A percentile compares a stretch with the other conserved stretches of the same genome.
phyloP scores from a whole-genome alignment of 2,113 vertebrate genomes.

The Alligator sinensis region DNA sequence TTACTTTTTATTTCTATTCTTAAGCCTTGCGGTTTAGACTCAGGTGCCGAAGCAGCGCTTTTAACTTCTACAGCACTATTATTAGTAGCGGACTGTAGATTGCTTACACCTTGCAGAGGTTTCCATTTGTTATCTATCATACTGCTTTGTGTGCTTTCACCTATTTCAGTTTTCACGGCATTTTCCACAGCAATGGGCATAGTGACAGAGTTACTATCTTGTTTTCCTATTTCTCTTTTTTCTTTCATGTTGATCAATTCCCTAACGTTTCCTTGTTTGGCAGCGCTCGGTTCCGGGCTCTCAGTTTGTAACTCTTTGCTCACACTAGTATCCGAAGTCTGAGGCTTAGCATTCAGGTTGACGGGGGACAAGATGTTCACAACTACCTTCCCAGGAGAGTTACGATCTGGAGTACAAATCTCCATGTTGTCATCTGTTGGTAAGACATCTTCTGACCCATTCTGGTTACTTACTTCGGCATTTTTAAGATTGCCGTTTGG shows the following conservation, averaged over 20 bases:
- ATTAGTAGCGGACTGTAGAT: constrained; percentile 54
- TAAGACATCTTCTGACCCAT: constrained; percentile 65
- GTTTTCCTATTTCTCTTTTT: constrained; percentile 11
- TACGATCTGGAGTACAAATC: constrained; percentile 89
- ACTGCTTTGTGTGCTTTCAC: constrained; percentile 47
- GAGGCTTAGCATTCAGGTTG: constrained; percentile 28
- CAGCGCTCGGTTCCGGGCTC: constrained; percentile 12
- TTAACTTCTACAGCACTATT: constrained; percentile 54
- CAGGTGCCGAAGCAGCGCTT: constrained; percentile 56
- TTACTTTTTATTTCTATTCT: constrained; percentile 97
- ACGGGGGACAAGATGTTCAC: constrained; percentile 66
- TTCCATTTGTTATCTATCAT: constrained; percentile 90
- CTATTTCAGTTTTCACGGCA: constrained; percentile 32
- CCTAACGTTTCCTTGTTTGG: constrained; percentile 11
- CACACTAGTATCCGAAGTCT: not conserved
- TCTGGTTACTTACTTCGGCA: constrained; percentile 43
- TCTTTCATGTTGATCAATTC: not conserved
- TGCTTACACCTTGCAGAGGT: constrained; percentile 87
- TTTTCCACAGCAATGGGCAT: constrained; percentile 49
- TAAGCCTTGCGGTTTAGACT: constrained; percentile 83
- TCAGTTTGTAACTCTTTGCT: constrained; percentile 40
- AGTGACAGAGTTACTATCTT: not conserved
- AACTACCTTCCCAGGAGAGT: constrained; percentile 69
- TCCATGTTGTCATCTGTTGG: constrained; percentile 89
- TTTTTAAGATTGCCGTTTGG: constrained; percentile 58